Base-by-base conservation (phyloP, 2,888 invertebrate genomes). In the Trichogramma dendrolimi region DNA sequence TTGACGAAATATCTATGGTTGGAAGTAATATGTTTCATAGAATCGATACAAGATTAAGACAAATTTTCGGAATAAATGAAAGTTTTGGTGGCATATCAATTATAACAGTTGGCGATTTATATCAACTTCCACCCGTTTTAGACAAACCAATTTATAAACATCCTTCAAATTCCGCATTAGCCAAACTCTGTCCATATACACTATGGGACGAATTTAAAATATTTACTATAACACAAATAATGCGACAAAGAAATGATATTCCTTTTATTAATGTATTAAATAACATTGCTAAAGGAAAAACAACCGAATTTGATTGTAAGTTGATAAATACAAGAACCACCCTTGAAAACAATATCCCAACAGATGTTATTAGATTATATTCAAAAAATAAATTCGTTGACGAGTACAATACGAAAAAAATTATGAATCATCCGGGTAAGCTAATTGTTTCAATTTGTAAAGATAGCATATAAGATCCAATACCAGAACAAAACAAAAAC, bases 1-100 rank as follows among this genome's bases (percentile, higher is more conserved):
- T 77, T 48, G 75, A 76, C 67, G 74, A 76, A 69, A 69, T 75
- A 50, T 75, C 73, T 38, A 72, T 76, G 73, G 69, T 75, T 6
- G 71, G 72, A 2, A 56, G 66, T 27, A 67, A 58, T 42, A 64
- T 68, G 4, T 67, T 75, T 10, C 41, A n/a, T n/a, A n/a, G n/a
- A n/a, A n/a, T n/a, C n/a, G n/a, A n/a, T 1, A 62, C 65, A 6
- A 62, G 72, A 54, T 65, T 76, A 44, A 63, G 69, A 62, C 73
- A 77, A 70, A 73, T 74, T n/a, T n/a, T n/a, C n/a, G n/a, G n/a
- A n/a, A n/a, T n/a, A n/a, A n/a, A n/a, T n/a, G n/a, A n/a, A n/a
- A n/a, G n/a, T 7, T 69, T 67, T 60, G 67, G 69, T 6, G n/a
- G 75, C 78, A 52, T 74, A 4, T 74, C 73, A 7, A 66, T 77